These are phyloP conservation scores for Vulpes vulpes DNA, from an alignment of 2,113 vertebrate genomes.

Conservation along the genomic window DNA sequence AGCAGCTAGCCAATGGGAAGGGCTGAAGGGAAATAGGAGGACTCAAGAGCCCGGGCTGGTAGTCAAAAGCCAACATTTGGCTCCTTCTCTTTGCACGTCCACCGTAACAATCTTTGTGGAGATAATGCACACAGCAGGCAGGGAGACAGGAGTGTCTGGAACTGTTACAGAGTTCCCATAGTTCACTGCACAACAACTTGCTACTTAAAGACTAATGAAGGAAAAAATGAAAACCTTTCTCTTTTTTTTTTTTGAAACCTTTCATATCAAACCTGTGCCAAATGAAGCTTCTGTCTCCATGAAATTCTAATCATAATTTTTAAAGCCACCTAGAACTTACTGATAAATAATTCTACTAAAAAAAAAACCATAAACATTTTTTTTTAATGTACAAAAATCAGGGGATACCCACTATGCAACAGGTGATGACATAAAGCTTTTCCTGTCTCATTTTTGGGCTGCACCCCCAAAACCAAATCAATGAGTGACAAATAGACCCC, in stretches of 20 bases:
- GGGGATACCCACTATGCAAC: neutral
- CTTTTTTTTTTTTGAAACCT: too few relatives aligned
- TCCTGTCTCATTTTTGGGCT: neutral
- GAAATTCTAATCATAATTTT: neutral
- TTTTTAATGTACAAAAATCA: slow-evolving; percentile 5
- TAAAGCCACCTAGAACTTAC: neutral
- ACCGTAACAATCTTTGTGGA: neutral
- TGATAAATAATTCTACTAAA: neutral
- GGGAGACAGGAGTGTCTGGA: neutral
- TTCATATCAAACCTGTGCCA: neutral
- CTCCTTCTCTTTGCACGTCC: neutral
- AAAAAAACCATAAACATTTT: neutral
- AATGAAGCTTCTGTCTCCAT: neutral
- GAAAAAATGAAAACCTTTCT: neutral
- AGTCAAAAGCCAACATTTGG: neutral
- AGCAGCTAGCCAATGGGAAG: neutral
- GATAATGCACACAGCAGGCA: neutral
- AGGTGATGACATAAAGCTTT: neutral
- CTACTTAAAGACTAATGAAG: neutral
- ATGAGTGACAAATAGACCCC: neutral
- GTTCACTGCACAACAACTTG: neutral
- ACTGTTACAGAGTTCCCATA: neutral
- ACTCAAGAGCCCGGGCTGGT: neutral
- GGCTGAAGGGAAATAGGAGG: neutral
- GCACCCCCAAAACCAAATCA: neutral